A percentile compares a stretch with the other conserved stretches of the same genome.
phyloP scores from a whole-genome alignment of 1,140 invertebrate genomes.

The Pseudomyrmex flavicornis region DNA sequence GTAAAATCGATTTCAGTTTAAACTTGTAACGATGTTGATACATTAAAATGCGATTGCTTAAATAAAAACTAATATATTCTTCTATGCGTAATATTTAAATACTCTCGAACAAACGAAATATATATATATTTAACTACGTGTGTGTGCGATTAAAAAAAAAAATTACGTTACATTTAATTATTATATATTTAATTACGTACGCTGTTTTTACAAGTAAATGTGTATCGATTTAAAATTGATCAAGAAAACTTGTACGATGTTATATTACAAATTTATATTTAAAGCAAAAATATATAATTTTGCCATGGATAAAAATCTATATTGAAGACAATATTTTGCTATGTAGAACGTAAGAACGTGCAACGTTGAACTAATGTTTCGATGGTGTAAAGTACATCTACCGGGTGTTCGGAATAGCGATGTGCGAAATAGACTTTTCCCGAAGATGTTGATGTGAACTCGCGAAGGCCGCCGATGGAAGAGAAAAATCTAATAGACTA shows the following conservation, averaged over 20 bases:
- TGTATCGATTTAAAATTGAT: too few relatives aligned
- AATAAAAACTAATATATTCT: background rate
- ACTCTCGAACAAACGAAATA: too few relatives aligned
- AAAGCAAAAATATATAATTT: background rate
- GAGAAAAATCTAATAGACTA: constrained; percentile 84
- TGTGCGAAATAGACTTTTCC: constrained; percentile 67
- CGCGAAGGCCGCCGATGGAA: constrained; percentile 63
- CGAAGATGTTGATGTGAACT: constrained; percentile 59
- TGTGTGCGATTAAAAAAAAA: too few relatives aligned
- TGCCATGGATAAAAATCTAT: background rate
- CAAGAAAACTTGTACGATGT: background rate
- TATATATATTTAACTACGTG: background rate
- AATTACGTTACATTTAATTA: too few relatives aligned
- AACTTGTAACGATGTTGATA: background rate
- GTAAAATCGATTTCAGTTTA: constrained; percentile 18
- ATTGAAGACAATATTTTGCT: background rate
- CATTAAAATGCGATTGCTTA: constrained; percentile 8
- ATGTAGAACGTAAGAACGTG: constrained; percentile 26
- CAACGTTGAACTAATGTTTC: constrained; percentile 31
- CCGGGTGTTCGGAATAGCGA: constrained; percentile 58
- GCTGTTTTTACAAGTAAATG: background rate
- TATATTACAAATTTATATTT: background rate
- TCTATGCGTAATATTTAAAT: background rate
- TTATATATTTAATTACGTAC: background rate
- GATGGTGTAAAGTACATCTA: constrained; percentile 25